These are phyloP conservation scores for Drosophila nannoptera DNA, from an alignment of 1,140 invertebrate genomes.

Conservation along the genomic window DNA sequence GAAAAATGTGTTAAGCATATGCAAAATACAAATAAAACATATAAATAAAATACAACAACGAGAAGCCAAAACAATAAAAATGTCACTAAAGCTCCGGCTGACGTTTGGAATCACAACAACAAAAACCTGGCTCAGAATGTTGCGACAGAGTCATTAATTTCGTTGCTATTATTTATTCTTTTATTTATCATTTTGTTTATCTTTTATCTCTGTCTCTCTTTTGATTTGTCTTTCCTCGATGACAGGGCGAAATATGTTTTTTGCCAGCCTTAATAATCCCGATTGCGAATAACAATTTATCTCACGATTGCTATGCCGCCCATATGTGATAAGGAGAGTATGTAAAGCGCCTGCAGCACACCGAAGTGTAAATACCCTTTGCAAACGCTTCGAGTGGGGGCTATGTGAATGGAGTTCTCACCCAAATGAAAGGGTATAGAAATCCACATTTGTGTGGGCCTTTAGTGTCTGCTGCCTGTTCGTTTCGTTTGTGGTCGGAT, in stretches of 20 bases:
- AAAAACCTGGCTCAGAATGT: conserved; percentile 34
- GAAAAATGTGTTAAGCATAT: conserved; percentile 49
- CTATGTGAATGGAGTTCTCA: too few relatives aligned
- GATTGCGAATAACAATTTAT: conserved; percentile 46
- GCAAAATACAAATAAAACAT: conserved; percentile 17
- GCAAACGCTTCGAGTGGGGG: too few relatives aligned
- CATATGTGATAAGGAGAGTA: conserved; percentile 5
- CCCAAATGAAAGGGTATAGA: conserved; percentile 4
- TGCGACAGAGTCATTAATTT: conserved; percentile 37
- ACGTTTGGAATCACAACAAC: conserved; percentile 37
- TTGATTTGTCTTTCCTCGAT: conserved; percentile 4
- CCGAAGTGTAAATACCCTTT: too few relatives aligned
- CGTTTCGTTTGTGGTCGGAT: conserved; percentile 17
- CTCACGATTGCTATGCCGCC: conserved; percentile 8
- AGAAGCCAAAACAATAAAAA: conserved; percentile 26
- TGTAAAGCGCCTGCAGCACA: too few relatives aligned
- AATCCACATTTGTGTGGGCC: conserved; percentile 2
- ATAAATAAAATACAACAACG: conserved; percentile 3
- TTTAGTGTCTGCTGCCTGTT: background rate
- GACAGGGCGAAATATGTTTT: conserved; percentile 25
- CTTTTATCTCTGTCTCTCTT: background rate
- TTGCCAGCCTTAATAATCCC: conserved; percentile 22
- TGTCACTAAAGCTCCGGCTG: conserved; percentile 17
- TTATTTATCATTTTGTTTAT: conserved; percentile 5
- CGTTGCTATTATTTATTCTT: conserved; percentile 33